Base-by-base conservation (phyloP, 1,140 invertebrate genomes). In the Pygmarrhopalites habei region DNA sequence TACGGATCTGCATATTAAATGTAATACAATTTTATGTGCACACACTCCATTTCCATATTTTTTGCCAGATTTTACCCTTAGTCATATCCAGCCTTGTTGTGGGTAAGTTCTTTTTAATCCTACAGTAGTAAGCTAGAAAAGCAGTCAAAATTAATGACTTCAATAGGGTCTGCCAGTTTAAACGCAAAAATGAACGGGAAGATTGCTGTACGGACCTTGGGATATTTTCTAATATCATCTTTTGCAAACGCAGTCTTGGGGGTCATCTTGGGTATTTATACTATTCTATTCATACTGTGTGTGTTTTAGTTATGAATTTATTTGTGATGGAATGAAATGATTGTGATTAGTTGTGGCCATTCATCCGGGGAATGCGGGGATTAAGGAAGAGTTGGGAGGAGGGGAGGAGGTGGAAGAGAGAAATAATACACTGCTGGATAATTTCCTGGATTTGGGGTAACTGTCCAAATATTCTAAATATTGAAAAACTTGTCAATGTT, bases 41-140 rank as follows among this genome's bases (percentile, higher is more conserved):
- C n/a, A n/a, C n/a, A n/a, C n/a, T n/a, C n/a, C n/a, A n/a, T n/a
- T n/a, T n/a, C n/a, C n/a, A n/a, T n/a, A n/a, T n/a, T n/a, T n/a
- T n/a, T n/a, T n/a, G n/a, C n/a, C n/a, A n/a, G n/a, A 92, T 92
- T 72, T 76, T 93, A 60, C 90, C 90, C 15, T 76, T 93, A 67
- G 87, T 92, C 60, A 89, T 95, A 64, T 88, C 90, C 43, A 91
- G 89, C 71, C 77, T 93, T n/a, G 88, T 92, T 72, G 84, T 88
- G 71, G 85, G 84, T 82, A 77, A 77, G 75, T 23, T 72, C 55
- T 23, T 41, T n/a, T n/a, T 41, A 41, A 12, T n/a, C 12, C n/a
- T 41, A 12, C 12, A 41, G 39, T 12, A 41, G 12, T 12, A 12
- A 12, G 39, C 12, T n/a, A n/a, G n/a, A n/a, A 41, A 41, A 41